Evolutionary conservation across 1,140 invertebrate genomes (phyloP).

Genomic region (Delia radicum): DNA sequence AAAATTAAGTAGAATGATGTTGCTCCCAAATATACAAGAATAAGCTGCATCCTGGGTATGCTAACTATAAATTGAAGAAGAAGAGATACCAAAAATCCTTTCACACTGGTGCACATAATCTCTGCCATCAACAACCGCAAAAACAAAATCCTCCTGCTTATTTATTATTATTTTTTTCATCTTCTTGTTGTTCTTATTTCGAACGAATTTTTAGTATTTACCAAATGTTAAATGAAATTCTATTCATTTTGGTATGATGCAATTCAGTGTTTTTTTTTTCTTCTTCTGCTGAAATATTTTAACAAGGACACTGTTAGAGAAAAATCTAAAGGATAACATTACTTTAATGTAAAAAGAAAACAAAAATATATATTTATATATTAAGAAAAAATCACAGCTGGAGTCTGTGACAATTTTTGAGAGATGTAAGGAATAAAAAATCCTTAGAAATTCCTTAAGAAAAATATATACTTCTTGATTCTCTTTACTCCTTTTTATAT

Average conservation of each 20-base stretch:
- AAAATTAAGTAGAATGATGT: not conserved
- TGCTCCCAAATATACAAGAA: not conserved
- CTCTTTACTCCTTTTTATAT: too few species aligned
- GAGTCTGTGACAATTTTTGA: slow-evolving; percentile 16
- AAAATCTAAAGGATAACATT: slow-evolving; percentile 2
- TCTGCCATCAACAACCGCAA: slow-evolving; percentile 30
- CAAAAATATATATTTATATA: not conserved
- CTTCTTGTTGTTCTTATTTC: not conserved
- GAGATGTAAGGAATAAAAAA: slow-evolving; percentile 14
- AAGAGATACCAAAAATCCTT: slow-evolving; percentile 5
- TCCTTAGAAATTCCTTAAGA: slow-evolving; percentile 1
- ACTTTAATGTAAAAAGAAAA: not conserved
- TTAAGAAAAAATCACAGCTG: slow-evolving; percentile 31
- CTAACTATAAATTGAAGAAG: not conserved
- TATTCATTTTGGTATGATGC: not conserved
- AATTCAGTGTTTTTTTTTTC: too few species aligned
- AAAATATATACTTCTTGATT: too few species aligned
- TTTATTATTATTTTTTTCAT: slow-evolving; percentile 22
- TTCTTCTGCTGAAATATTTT: not conserved
- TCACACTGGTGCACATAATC: slow-evolving; percentile 26
- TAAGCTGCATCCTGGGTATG: not conserved
- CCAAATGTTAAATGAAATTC: slow-evolving; percentile 12
- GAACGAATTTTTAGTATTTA: not conserved
- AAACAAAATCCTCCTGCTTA: slow-evolving; percentile 23
- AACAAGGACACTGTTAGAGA: not conserved